Conservation (phyloP, 1,140 invertebrate species). For the Drosophila tristis region DNA sequence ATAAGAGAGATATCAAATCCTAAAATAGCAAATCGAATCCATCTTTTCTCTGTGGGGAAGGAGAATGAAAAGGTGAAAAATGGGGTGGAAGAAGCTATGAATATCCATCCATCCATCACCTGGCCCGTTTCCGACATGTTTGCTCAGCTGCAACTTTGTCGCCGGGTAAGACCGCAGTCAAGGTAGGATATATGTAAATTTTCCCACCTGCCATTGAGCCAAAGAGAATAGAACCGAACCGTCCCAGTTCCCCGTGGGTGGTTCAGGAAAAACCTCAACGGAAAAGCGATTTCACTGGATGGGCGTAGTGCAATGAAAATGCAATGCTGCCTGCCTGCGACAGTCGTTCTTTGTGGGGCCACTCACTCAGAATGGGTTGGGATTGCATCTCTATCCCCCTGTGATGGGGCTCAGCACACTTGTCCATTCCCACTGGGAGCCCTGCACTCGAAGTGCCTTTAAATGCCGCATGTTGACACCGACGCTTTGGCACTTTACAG, state of each 20-base stretch:
- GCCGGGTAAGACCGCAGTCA: constrained; percentile 29
- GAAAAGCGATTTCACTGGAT: constrained; percentile 11
- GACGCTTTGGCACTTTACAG: constrained; percentile 59
- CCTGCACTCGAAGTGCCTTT: constrained; percentile 69
- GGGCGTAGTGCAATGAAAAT: constrained; percentile 28
- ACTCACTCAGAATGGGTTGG: constrained; percentile 46
- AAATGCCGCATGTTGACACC: constrained; percentile 64
- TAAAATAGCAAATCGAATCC: constrained; percentile 26
- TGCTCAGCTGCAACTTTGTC: constrained; percentile 51
- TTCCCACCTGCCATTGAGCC: constrained; percentile 39
- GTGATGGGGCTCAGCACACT: not conserved
- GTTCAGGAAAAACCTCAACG: constrained; percentile 15
- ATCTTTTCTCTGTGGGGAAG: constrained; percentile 7
- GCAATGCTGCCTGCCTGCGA: constrained; percentile 11
- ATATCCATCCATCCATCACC: constrained; percentile 44
- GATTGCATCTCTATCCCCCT: constrained; percentile 18
- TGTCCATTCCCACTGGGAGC: constrained; percentile 10
- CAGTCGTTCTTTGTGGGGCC: constrained; percentile 42
- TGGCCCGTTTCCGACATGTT: constrained; percentile 33
- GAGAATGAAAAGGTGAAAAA: not conserved
- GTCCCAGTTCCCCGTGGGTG: constrained; percentile 9
- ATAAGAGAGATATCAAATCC: constrained; percentile 26
- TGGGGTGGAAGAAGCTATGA: too few relatives aligned
- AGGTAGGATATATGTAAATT: constrained; percentile 65
- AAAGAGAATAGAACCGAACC: not conserved